phyloP scores from a whole-genome alignment of 2,797 vertebrate species.

The Gorsachius magnificus region DNA sequence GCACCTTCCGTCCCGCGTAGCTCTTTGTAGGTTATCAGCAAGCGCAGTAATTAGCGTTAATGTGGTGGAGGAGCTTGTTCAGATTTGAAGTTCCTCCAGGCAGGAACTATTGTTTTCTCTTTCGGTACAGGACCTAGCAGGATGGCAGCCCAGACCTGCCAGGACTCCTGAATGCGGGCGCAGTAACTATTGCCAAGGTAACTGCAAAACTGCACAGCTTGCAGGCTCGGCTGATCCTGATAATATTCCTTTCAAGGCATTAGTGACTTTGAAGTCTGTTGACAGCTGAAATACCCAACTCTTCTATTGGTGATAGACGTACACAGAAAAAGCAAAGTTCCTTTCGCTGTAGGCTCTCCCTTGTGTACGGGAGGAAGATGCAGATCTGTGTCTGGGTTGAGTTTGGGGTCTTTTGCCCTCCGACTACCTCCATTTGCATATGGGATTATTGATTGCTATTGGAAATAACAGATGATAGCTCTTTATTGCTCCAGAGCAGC shows the following conservation, averaged over 20 bases:
- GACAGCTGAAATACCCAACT: neutral
- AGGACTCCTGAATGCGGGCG: neutral
- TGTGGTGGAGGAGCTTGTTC: neutral
- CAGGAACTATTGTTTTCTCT: neutral
- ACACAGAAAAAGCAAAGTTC: neutral
- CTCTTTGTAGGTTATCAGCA: neutral
- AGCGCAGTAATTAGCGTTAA: neutral
- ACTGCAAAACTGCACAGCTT: neutral
- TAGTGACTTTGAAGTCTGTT: neutral
- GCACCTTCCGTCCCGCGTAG: fast-evolving
- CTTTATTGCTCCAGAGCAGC: neutral
- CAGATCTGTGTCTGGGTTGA: neutral
- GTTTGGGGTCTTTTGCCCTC: neutral
- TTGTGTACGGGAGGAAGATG: fast-evolving
- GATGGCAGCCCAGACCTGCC: neutral
- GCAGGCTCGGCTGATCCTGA: neutral
- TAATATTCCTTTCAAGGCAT: neutral
- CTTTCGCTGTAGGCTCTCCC: neutral
- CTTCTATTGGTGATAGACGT: neutral
- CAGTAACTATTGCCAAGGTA: neutral
- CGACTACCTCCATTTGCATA: neutral
- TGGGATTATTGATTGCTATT: neutral
- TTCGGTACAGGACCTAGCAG: neutral
- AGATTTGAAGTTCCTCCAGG: neutral
- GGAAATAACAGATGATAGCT: neutral